Evolutionary conservation across 1,140 invertebrate genomes (phyloP), one percentile per base, ranked within the genome.

Genomic region (Heliconius nattereri): DNA sequence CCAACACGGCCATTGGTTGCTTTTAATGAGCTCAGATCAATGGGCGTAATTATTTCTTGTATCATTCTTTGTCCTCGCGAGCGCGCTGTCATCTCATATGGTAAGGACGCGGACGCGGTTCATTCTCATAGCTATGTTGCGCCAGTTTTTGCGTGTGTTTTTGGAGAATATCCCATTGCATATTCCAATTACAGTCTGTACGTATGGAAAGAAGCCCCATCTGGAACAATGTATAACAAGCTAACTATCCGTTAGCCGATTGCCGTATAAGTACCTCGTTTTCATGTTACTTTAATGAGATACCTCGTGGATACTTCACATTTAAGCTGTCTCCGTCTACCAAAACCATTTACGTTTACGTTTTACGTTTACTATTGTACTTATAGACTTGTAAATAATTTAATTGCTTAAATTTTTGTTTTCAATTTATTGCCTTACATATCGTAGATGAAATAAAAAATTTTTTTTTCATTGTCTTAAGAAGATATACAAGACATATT

Each of bases 31-130:
- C 89, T 83, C 81, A 87, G 88, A 92, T 92, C 88, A 91, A 92
- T 93, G 91, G 91, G 91, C 92, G 92, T 93, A 92, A 93, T 92
- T 93, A 91, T 93, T 91, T 91, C 88, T 92, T 87, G 91, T 92
- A 90, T 92, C 87, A 91, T 92, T 93, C 91, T 92, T 93, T 92
- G 87, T 87, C 85, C 77, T 78, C 83, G 90, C 86, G 83, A 89
- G 84, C 86, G 84, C 85, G 83, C 88, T 91, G 91, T 91, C 91
- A 91, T 86, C 88, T 88, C 84, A 85, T 90, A 91, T 85, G 89
- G 90, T 83, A 84, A 84, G 79, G 73, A 71, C 78, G 80, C 76
- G 83, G 71, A 75, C 78, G 80, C 78, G 73, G 52, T 77, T 70
- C 80, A 82, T 85, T 82, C 83, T 78, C 82, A 84, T 87, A 87